Conservation (phyloP, 1,140 invertebrate species). For the Homarus americanus region DNA sequence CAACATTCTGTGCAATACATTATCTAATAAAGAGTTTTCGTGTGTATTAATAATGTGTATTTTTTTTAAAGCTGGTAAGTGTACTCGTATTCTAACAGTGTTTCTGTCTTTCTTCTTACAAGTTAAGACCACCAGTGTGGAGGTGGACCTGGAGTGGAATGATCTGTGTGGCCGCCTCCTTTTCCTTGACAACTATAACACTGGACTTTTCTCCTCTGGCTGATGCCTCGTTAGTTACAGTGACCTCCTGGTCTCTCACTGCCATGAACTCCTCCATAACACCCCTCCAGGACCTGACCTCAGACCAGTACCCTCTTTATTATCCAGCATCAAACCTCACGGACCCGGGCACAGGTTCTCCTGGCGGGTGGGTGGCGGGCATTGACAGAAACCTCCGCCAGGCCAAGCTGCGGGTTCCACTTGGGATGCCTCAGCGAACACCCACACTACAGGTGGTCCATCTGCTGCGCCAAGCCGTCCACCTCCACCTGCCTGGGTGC, state of each 20-base stretch:
- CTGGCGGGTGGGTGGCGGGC: not conserved
- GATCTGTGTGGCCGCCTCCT: not conserved
- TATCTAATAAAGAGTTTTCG: too few relatives aligned
- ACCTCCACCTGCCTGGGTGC: not conserved
- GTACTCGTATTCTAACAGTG: too few relatives aligned
- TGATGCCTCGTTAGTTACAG: not conserved
- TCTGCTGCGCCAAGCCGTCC: not conserved
- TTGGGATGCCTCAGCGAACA: too few relatives aligned
- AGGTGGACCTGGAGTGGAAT: not conserved
- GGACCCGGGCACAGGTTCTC: not conserved
- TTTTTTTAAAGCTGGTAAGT: too few relatives aligned
- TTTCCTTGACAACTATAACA: not conserved
- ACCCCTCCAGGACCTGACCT: too few relatives aligned
- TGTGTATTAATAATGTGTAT: too few relatives aligned
- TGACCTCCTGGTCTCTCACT: not conserved
- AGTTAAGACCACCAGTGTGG: too few relatives aligned
- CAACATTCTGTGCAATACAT: too few relatives aligned
- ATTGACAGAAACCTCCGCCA: not conserved
- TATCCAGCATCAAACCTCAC: not conserved
- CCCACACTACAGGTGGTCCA: not conserved
- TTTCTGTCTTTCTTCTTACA: too few relatives aligned
- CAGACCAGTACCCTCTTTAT: not conserved
- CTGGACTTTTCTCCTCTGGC: not conserved
- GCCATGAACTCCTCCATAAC: not conserved
- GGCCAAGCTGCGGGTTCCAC: not conserved